Base-by-base conservation (phyloP, 2,113 vertebrate species). In the Pseudorhombus dupliciocellatus region DNA sequence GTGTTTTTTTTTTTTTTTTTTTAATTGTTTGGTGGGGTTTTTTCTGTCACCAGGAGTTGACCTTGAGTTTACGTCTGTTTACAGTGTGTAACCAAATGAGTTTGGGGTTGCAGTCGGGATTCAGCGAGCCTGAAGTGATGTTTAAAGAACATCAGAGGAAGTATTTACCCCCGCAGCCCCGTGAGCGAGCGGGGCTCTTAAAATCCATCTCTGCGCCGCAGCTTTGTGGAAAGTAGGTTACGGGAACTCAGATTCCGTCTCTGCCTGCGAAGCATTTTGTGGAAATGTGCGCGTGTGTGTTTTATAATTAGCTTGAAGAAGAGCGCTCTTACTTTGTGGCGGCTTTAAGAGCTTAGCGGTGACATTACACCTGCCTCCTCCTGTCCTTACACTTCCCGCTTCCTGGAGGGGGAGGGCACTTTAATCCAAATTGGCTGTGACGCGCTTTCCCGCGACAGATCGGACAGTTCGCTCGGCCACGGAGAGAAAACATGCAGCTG, bases 341-440 rank as follows among this genome's bases (percentile, higher is more conserved):
- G 1, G 46, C 26, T 70, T 73, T 62, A 69, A 67, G 70, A 37
- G 73, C 48, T 73, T 62, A 81, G 61, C 44, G 8, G 42, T 80
- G 67, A 74, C 70, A 68, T 73, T 75, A 75, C 78, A 70, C 75
- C 76, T 64, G 16, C 66, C 48, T 51, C 48, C 21, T 51, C 48
- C 21, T 51, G 48, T 16, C 53, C 26, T 59, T 58, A 44, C 42
- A 53, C 63, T 72, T 75, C 60, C 57, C 67, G 50, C 66, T 77
- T 77, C 69, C 76, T 67, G 9, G n/a, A 22, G 10, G 21, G 14
- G 25, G 53, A 16, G 53, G 7, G 51, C 15, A 46, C 59, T 80
- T 83, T 78, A 78, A 75, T 85, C 79, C 80, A 80, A 87, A 86
- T 67, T 73, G 86, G 74, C 71, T 63, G 44, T 62, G 69, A 79